Percentiles rank a stretch among this genome's conserved stretches.
These are phyloP conservation scores for Caerostris extrusa DNA, from an alignment of 1,140 invertebrate species.

Conservation along the genomic window DNA sequence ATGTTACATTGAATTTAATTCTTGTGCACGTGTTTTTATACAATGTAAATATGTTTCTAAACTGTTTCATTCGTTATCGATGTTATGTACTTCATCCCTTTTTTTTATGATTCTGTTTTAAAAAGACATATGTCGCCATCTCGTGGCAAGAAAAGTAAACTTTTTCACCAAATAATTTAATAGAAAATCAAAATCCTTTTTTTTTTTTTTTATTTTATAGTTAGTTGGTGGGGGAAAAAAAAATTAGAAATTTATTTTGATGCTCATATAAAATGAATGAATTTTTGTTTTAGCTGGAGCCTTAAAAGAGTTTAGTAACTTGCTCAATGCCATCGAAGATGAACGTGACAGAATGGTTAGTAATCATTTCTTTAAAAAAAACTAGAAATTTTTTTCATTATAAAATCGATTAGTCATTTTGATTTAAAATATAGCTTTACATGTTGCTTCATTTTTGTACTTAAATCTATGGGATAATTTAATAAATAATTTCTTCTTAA, in stretches of 20 bases:
- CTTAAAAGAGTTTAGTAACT: constrained; percentile 93
- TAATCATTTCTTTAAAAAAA: background rate
- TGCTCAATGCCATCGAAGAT: constrained; percentile 96
- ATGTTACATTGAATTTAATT: too few relatives aligned
- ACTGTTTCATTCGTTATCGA: too few relatives aligned
- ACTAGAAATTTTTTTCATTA: too few relatives aligned
- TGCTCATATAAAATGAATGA: background rate
- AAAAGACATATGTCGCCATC: background rate
- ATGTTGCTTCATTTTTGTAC: background rate
- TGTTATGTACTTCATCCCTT: too few relatives aligned
- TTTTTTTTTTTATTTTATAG: background rate
- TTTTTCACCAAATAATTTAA: background rate
- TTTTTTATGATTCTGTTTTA: too few relatives aligned
- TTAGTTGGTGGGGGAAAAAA: too few relatives aligned
- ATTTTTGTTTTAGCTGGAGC: constrained; percentile 86
- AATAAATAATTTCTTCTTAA: too few relatives aligned
- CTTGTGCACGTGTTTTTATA: too few relatives aligned
- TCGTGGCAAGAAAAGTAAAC: background rate
- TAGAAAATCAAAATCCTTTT: background rate
- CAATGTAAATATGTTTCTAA: too few relatives aligned
- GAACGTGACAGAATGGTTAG: constrained; percentile 95
- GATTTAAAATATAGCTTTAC: background rate
- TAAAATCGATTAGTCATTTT: background rate
- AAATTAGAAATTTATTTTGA: background rate
- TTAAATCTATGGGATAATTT: too few relatives aligned